phyloP scores from a whole-genome alignment of 2,888 invertebrate genomes.

The Metacarcinus magister region DNA sequence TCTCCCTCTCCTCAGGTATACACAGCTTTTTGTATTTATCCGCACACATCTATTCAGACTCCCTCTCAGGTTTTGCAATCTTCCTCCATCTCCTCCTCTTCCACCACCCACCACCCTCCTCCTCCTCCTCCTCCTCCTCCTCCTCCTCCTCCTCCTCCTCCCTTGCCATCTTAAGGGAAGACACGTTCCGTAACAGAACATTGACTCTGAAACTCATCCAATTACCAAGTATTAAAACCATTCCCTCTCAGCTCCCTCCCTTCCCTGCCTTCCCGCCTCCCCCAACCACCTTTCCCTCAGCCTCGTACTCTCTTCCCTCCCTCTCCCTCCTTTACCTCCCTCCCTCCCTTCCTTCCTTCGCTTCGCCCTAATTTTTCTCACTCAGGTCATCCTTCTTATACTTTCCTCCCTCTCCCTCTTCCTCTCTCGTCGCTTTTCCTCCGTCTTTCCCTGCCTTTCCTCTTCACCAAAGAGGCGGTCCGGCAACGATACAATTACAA shows the following conservation, averaged over 20 bases:
- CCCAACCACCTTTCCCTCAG: background rate
- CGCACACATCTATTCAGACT: background rate
- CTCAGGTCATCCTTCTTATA: background rate
- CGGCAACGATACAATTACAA: conserved; percentile 77
- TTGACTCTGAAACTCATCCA: conserved; percentile 73
- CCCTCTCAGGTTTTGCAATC: conserved; percentile 52
- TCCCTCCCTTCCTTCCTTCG: background rate
- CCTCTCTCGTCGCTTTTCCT: background rate
- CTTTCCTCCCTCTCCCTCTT: background rate
- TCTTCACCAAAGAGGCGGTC: conserved; percentile 16
- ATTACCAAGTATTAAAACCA: conserved; percentile 74
- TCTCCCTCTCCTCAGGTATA: background rate
- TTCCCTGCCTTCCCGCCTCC: conserved; percentile 56
- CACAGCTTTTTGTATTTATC: background rate
- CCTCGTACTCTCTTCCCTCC: background rate
- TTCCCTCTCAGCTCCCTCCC: conserved; percentile 59
- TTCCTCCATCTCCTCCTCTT: conserved; percentile 15
- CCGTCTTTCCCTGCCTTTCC: background rate
- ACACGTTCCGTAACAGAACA: conserved; percentile 68
- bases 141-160: conserved; percentile 5
- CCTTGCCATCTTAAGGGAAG: conserved; percentile 31
- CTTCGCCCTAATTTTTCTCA: background rate
- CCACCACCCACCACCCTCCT: background rate
- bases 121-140: background rate
- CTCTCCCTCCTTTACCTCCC: background rate